Conservation (phyloP, 2,113 vertebrate species). For the Gymnobelideus leadbeateri region DNA sequence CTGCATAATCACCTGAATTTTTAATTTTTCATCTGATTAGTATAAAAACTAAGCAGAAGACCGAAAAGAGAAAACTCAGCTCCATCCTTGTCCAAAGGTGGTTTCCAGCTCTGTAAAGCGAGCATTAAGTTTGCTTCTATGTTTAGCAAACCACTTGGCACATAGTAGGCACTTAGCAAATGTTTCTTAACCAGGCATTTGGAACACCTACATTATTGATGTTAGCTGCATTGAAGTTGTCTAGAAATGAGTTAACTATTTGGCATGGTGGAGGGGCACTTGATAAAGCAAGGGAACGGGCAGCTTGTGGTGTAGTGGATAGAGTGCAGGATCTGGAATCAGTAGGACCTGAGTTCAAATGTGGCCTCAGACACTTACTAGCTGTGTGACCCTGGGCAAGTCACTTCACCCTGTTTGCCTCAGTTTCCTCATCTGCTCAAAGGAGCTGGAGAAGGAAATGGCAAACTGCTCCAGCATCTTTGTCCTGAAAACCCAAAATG, state of each 20-base stretch:
- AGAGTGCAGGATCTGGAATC: not conserved
- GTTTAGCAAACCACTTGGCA: not conserved
- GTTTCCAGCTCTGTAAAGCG: not conserved
- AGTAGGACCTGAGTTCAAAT: not conserved
- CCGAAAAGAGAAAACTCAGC: not conserved
- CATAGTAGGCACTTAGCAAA: not conserved
- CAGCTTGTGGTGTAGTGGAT: not conserved
- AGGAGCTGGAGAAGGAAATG: not conserved
- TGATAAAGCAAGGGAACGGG: not conserved
- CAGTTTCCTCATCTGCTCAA: not conserved
- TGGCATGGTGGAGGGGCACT: not conserved
- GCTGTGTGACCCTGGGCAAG: not conserved
- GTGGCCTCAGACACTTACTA: not conserved
- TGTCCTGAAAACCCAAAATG: not conserved
- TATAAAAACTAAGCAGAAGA: not conserved
- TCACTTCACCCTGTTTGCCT: not conserved
- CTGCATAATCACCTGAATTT: not conserved
- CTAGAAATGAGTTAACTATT: not conserved
- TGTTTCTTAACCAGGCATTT: not conserved
- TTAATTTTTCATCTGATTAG: not conserved
- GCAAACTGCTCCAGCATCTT: not conserved
- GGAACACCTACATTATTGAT: not conserved
- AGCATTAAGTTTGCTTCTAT: not conserved
- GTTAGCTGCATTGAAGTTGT: not conserved
- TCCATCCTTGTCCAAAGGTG: not conserved